Evolutionary conservation across 2,888 invertebrate genomes (phyloP).

Genomic region (Ophion ventricosus): DNA sequence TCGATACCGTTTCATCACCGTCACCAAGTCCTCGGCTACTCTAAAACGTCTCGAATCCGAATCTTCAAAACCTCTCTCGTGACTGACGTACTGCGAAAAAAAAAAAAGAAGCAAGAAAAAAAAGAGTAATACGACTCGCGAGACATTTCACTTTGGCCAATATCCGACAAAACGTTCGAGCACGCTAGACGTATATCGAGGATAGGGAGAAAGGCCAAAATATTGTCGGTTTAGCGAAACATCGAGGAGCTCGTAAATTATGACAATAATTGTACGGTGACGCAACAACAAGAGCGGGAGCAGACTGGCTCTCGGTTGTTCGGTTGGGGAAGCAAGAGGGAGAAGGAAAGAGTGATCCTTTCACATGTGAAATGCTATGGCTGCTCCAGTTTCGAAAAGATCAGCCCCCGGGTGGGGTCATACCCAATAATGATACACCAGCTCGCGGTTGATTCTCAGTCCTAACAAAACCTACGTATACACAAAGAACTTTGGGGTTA

Average conservation of each 20-base stretch:
- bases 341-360: slow-evolving; percentile 72
- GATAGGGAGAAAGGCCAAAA: slow-evolving; percentile 64
- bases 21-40: no score
- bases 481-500: slow-evolving; percentile 20
- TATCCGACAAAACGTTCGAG: slow-evolving; percentile 19
- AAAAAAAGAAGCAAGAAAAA: neutral
- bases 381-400: slow-evolving; percentile 80
- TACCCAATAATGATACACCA: slow-evolving; percentile 67
- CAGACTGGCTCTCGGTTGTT: neutral
- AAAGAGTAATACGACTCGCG: slow-evolving; percentile 35
- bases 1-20: no score
- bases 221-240: slow-evolving; percentile 71
- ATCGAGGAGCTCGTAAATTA: slow-evolving; percentile 67
- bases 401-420: slow-evolving; percentile 77
- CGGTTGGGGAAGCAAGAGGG: neutral
- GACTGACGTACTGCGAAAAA: slow-evolving; percentile 68
- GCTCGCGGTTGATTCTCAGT: slow-evolving; percentile 48
- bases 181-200: slow-evolving; percentile 7
- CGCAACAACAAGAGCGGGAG: slow-evolving; percentile 68
- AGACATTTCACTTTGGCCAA: slow-evolving; percentile 73
- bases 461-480: slow-evolving; percentile 23
- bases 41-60: no score
- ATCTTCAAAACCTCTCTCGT: slow-evolving; percentile 68
- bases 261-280: slow-evolving; percentile 76
- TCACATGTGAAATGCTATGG: slow-evolving; percentile 78